These are phyloP conservation scores for Watsonalla cultraria DNA, from an alignment of 2,888 invertebrate genomes.

Conservation along the genomic window DNA sequence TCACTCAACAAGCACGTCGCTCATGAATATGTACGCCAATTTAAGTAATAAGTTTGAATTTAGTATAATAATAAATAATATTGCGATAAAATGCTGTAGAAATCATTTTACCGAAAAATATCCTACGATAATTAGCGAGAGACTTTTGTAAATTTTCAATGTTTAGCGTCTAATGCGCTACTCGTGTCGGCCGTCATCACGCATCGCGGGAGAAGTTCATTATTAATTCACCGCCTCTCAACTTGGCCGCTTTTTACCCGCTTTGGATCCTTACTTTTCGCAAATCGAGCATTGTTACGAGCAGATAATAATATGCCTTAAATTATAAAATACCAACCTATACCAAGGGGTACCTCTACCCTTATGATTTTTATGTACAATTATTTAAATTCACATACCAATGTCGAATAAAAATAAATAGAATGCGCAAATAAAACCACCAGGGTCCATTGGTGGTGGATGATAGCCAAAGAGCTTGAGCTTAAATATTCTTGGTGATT, in stretches of 20 bases:
- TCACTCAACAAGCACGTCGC: background rate
- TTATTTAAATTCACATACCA: too few species aligned
- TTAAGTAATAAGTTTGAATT: constrained; percentile 36
- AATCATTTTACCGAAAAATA: constrained; percentile 26
- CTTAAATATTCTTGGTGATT: constrained; percentile 44
- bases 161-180: constrained; percentile 71
- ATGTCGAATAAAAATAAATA: too few species aligned
- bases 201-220: constrained; percentile 74
- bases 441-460: background rate
- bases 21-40: background rate
- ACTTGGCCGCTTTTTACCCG: constrained; percentile 58
- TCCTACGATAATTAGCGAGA: constrained; percentile 49
- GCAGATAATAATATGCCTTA: background rate
- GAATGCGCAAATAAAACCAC: too few species aligned
- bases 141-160: constrained; percentile 55
- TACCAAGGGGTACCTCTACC: too few species aligned
- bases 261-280: constrained; percentile 46
- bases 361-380: too few species aligned
- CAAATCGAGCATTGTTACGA: constrained; percentile 11
- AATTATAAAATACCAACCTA: background rate
- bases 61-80: constrained; percentile 3
- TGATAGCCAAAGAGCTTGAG: constrained; percentile 19
- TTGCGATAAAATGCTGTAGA: constrained; percentile 24
- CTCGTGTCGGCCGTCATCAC: constrained; percentile 77
- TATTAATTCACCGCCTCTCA: constrained; percentile 72